These are phyloP conservation scores for Pterocles burchelli DNA, from an alignment of 2,113 vertebrate species.

Conservation along the genomic window DNA sequence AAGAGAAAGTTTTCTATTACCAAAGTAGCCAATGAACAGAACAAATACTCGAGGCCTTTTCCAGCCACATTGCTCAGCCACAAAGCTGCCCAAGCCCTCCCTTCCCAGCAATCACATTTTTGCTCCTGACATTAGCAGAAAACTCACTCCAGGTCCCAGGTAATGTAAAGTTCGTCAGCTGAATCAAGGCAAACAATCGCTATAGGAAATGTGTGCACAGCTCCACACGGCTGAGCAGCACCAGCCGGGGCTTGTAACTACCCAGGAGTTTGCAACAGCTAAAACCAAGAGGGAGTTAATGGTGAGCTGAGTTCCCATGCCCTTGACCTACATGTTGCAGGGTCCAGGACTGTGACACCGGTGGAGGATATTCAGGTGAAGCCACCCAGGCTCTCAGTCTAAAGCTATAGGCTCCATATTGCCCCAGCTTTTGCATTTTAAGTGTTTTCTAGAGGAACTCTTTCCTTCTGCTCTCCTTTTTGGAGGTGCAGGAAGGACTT, in stretches of 20 bases:
- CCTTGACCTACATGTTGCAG: conserved; percentile 21
- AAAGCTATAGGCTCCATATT: not conserved
- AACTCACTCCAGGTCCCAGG: not conserved
- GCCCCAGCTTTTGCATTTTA: not conserved
- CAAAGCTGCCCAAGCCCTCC: not conserved
- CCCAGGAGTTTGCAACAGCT: not conserved
- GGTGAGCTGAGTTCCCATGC: not conserved
- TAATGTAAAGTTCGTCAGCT: conserved; percentile 40
- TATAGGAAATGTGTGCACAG: conserved; percentile 56
- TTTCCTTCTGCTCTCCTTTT: not conserved
- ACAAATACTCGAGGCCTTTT: not conserved
- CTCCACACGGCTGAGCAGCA: conserved; percentile 23
- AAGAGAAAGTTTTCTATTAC: conserved; percentile 45
- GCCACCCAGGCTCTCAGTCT: not conserved
- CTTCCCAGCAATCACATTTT: not conserved
- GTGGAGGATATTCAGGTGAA: not conserved
- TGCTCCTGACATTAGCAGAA: not conserved
- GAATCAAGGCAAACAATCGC: conserved; percentile 29
- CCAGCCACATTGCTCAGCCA: not conserved
- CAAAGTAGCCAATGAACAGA: not conserved
- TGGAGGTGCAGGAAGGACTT: not conserved
- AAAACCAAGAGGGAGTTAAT: not conserved
- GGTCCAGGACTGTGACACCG: accelerated
- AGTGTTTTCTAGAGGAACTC: accelerated
- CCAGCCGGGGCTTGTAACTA: not conserved